Evolutionary conservation across 2,888 invertebrate species (phyloP).

Genomic region (Hartigia nigra): DNA sequence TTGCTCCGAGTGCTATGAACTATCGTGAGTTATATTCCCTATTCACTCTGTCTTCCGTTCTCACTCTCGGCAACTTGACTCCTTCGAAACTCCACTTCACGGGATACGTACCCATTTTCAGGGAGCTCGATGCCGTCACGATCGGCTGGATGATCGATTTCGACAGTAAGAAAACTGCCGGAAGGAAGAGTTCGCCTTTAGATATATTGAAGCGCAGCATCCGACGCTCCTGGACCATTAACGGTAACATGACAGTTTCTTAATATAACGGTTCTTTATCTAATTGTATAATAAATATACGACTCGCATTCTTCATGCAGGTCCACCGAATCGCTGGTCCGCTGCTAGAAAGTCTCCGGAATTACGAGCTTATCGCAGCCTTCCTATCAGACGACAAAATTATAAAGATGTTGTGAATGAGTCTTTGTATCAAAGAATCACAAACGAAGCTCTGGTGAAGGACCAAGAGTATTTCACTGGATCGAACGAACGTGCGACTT

Average conservation of each 20-base stretch:
- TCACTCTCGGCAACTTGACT: conserved; percentile 22
- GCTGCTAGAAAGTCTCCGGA: conserved; percentile 69
- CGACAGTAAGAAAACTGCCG: conserved; percentile 68
- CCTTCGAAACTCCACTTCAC: conserved; percentile 17
- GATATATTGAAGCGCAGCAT: conserved; percentile 76
- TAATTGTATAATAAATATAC: background rate
- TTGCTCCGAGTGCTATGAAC: conserved; percentile 81
- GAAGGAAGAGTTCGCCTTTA: conserved; percentile 68
- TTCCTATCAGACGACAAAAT: conserved; percentile 70
- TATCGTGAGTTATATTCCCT: conserved; percentile 73
- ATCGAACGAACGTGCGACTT: conserved; percentile 26
- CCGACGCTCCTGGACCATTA: conserved; percentile 78
- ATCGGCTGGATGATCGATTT: conserved; percentile 79
- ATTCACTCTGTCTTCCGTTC: background rate
- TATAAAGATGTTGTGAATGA: conserved; percentile 36
- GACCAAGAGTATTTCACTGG: conserved; percentile 25
- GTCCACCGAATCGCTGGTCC: conserved; percentile 69
- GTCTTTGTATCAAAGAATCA: background rate
- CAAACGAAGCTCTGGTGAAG: background rate
- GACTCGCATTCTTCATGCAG: conserved; percentile 46
- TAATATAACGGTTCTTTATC: background rate
- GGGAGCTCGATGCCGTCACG: conserved; percentile 76
- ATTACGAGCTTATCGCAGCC: conserved; percentile 71
- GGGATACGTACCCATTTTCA: conserved; percentile 63
- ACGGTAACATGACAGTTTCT: conserved; percentile 68